Percentiles rank a stretch among this genome's conserved stretches.
Evolutionary conservation across 2,797 vertebrate species (phyloP).

Genomic region (Thaleichthys pacificus): DNA sequence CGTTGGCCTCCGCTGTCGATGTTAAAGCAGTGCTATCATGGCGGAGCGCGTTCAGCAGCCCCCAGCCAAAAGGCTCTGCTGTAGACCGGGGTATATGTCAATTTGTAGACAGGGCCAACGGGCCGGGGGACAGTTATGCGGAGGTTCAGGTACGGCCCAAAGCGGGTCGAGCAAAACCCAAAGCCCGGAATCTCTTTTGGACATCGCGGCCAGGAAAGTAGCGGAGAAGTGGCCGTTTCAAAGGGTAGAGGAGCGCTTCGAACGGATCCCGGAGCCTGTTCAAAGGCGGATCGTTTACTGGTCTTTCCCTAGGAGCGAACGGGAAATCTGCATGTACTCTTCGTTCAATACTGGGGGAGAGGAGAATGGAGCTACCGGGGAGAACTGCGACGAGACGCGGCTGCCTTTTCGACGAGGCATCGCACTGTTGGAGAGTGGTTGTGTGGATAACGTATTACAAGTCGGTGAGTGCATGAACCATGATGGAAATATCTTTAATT

Average conservation of each 20-base stretch:
- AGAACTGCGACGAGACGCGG: constrained; percentile 84
- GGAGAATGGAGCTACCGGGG: constrained; percentile 74
- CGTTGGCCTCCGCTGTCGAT: constrained; percentile 87
- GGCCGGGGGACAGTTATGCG: constrained; percentile 75
- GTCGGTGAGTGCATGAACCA: constrained; percentile 85
- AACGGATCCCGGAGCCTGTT: constrained; percentile 94
- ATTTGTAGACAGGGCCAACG: constrained; percentile 84
- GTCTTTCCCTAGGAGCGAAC: constrained; percentile 94
- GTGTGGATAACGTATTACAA: constrained; percentile 96
- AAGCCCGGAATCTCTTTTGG: constrained; percentile 89
- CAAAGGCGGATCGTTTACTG: constrained; percentile 95
- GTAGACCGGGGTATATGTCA: constrained; percentile 84
- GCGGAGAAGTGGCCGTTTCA: constrained; percentile 98
- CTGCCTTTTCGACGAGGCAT: constrained; percentile 91
- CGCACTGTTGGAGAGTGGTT: constrained; percentile 89
- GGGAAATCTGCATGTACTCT: constrained; percentile 97
- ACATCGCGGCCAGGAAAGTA: constrained; percentile 91
- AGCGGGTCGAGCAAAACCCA: constrained; percentile 83
- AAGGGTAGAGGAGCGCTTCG: constrained; percentile 92
- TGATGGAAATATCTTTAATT: constrained; percentile 30
- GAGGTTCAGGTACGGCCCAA: constrained; percentile 68
- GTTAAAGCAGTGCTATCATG: constrained; percentile 97
- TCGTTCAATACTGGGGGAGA: constrained; percentile 89
- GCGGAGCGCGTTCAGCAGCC: constrained; percentile 95
- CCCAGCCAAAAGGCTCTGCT: constrained; percentile 94